Base-by-base conservation (phyloP, 1,140 invertebrate genomes). In the Danaus melanippus region DNA sequence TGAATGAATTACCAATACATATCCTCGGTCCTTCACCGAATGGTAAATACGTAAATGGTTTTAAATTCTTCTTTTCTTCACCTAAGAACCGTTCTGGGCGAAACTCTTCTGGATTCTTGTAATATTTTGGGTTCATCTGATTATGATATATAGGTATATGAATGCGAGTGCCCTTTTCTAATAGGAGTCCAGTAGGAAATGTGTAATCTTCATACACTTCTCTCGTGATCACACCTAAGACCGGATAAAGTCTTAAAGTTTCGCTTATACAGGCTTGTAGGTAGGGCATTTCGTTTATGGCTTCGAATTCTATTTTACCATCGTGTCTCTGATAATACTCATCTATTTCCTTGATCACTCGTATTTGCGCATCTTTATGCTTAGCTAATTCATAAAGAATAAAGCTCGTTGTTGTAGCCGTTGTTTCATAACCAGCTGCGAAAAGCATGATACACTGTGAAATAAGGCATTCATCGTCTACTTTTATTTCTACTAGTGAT, bases 351-450 rank as follows among this genome's bases (percentile, higher is more conserved):
- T 50, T 58, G 10, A 69, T 58, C 0, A 62, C 56, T 15, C 45
- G 50, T 2, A 46, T 44, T 10, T 69, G 69, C n/a, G 42, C 50
- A n/a, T 61, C 49, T 10, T 46, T 52, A 44, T 67, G 46, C 44
- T 63, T 63, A 1, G 64, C 60, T 12, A 72, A 41, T 48, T 69
- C 60, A 42, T 62, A 69, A 0, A 72, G 46, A 11, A 65, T 61
- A 46, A 60, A 69, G 8, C 46, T 56, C 5, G 64, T 41, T 7
- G 64, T 60, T 6, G 52, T 49, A 0, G 69, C 50, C 9, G 69
- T 67, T 8, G 69, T 72, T 49, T 72, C 67, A 46, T 53, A 72
- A 2, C 69, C 69, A n/a, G 62, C 64, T 10, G 58, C 51, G 21
- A 72, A 72, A 40, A 72, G 51, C 10, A 63, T 21, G 8, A 63